A percentile compares a stretch with the other conserved stretches of the same genome.
Conservation (phyloP, 2,797 vertebrate genomes). For the Neosilurus mollespiculum region DNA sequence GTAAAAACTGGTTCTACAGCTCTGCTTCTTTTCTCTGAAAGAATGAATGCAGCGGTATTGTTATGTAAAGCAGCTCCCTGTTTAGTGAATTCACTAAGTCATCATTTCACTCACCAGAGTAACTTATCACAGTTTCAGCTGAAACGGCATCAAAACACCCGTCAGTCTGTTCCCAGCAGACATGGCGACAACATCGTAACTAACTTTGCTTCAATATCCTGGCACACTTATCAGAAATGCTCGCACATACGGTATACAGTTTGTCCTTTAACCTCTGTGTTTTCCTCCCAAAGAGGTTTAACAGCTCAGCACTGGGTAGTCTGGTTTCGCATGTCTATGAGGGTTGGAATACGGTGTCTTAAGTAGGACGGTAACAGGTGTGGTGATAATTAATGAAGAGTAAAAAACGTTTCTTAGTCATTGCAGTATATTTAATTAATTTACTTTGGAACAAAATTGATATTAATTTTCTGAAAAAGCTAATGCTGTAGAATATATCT, state of each 20-base stretch:
- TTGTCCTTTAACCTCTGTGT: slow-evolving; percentile 25
- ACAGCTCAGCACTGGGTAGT: slow-evolving; percentile 26
- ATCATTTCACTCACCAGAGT: slow-evolving; percentile 11
- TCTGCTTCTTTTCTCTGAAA: slow-evolving; percentile 17
- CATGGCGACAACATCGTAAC: not conserved
- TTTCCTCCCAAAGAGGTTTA: slow-evolving; percentile 2
- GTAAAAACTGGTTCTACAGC: slow-evolving; percentile 52
- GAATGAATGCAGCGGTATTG: slow-evolving; percentile 28
- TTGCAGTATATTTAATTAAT: not conserved
- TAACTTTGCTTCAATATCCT: slow-evolving; percentile 6
- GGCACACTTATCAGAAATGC: slow-evolving; percentile 41
- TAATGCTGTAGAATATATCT: not conserved
- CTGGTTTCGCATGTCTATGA: not conserved
- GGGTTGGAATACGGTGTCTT: not conserved
- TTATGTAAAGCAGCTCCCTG: slow-evolving; percentile 32
- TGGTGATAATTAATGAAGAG: not conserved
- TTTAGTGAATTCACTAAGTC: slow-evolving; percentile 4
- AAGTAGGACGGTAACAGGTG: not conserved
- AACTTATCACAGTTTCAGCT: slow-evolving; percentile 18
- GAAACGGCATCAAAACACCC: slow-evolving; percentile 2
- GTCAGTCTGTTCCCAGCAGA: not conserved
- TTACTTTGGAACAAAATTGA: not conserved
- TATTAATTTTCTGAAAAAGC: no score
- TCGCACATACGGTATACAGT: no score
- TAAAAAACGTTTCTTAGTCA: not conserved